Base-by-base conservation (phyloP, 2,113 vertebrate genomes). In the Axis porcinus region DNA sequence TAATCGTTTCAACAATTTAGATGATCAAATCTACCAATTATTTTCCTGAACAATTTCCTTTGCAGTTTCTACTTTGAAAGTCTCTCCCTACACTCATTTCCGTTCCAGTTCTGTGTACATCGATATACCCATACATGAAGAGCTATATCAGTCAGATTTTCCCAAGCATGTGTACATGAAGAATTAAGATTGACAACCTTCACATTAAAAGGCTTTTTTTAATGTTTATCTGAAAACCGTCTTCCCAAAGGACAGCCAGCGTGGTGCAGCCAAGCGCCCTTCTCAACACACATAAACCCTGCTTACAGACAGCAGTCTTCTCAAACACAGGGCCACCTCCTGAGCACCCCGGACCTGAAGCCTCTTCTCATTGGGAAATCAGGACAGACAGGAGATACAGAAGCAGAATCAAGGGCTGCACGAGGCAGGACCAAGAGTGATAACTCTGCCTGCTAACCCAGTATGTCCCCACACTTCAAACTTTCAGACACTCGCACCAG, bases 321-420 rank as follows among this genome's bases (percentile, higher is more conserved):
- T 40, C 54, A 57, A n/a, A 76, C 6, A 47, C 54, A 54, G 2
- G 0, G 28, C 28, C 27, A 74, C 15, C 45, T 28, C 60, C 47
- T 16, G 0, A 2, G 5, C 15, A 1, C 0, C 47, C 33, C 2
- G 3, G 7, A 40, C 87, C n/a, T 33, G 12, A 89, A 52, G 74
- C 17, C 40, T 89, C 43, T 62, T 10, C 21, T 36, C 27, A 14
- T 3, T 1, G 1, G 7, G 36, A 45, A 30, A 45, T 43, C 64
- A 15, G 8, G 19, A 78, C 36, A 58, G 60, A 67, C 9, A 52
- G 7, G 76, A 15, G 14, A 25, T 12, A 28, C 2, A 28, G 84
- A 70, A 45, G 47, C 5, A 74, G 28, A 40, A 12, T 1, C 16
- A 6, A 76, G 0, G 33, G 28, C 57, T 30, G 7, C 10, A 23